Percentiles rank a stretch among this genome's conserved stretches.
phyloP scores from a whole-genome alignment of 1,140 invertebrate genomes.

The Drosophila bifasciata region DNA sequence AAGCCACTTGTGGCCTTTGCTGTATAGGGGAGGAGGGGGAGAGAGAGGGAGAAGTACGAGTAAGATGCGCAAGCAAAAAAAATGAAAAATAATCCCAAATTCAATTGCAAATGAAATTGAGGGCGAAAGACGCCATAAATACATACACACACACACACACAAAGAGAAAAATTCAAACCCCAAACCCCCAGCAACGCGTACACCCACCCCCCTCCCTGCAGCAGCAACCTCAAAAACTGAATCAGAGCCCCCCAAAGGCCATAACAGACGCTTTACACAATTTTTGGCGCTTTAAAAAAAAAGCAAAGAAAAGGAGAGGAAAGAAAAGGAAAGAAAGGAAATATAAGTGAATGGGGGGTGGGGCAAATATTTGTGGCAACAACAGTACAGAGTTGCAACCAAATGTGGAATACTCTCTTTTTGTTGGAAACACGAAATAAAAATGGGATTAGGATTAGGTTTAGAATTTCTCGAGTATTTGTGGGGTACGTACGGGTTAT shows the following conservation, averaged over 20 bases:
- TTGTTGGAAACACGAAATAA: no score
- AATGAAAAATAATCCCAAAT: constrained; percentile 82
- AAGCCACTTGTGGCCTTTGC: constrained; percentile 73
- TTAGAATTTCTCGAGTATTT: no score
- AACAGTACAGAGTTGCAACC: constrained; percentile 8
- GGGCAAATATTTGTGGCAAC: constrained; percentile 16
- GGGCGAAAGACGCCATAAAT: constrained; percentile 73
- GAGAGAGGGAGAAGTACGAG: constrained; percentile 1
- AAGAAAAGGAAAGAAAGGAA: not conserved
- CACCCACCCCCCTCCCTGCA: constrained; percentile 9
- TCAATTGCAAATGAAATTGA: constrained; percentile 82
- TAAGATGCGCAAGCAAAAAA: constrained; percentile 70
- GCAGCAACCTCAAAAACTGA: constrained; percentile 36
- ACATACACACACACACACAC: constrained; percentile 40
- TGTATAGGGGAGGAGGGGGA: not conserved
- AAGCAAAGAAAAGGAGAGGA: constrained; percentile 12
- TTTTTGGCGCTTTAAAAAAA: constrained; percentile 58
- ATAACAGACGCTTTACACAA: constrained; percentile 60
- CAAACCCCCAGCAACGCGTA: constrained; percentile 10
- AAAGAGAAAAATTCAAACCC: constrained; percentile 24
- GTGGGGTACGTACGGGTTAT: no score
- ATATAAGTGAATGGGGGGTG: constrained; percentile 16
- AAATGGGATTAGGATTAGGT: no score
- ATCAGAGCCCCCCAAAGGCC: constrained; percentile 51
- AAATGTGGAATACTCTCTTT: constrained; percentile 11